phyloP scores from a whole-genome alignment of 2,888 invertebrate species.

The Acleris laterana region DNA sequence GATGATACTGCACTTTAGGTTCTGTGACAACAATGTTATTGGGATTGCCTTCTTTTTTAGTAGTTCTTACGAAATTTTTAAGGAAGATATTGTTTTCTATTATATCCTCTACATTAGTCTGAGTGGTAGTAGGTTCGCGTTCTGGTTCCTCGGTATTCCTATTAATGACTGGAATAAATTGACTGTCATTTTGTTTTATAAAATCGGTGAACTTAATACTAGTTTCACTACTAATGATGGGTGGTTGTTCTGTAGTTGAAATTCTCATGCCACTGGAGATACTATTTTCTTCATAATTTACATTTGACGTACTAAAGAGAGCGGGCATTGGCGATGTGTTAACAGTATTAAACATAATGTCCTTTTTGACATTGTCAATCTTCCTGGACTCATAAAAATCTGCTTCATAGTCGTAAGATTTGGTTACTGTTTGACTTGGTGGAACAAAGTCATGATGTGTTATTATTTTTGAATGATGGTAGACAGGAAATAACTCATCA shows the following conservation, averaged over 20 bases:
- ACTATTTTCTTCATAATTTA: constrained; percentile 36
- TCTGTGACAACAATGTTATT: constrained; percentile 41
- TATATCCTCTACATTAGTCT: constrained; percentile 52
- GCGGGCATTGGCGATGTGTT: constrained; percentile 11
- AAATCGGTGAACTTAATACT: constrained; percentile 52
- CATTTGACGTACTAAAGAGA: constrained; percentile 38
- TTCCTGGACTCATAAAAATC: constrained; percentile 55
- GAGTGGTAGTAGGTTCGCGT: constrained; percentile 48
- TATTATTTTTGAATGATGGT: constrained; percentile 52
- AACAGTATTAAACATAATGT: constrained; percentile 19
- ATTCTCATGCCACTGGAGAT: constrained; percentile 38
- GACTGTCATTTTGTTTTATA: constrained; percentile 48
- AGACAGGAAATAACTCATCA: constrained; percentile 5
- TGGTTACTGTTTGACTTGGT: constrained; percentile 60
- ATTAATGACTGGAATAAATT: constrained; percentile 53
- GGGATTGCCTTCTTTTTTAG: constrained; percentile 45
- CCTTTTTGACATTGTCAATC: constrained; percentile 46
- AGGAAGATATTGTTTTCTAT: constrained; percentile 70
- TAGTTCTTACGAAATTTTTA: constrained; percentile 59
- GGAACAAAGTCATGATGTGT: constrained; percentile 59
- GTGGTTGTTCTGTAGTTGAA: constrained; percentile 44
- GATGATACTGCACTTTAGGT: constrained; percentile 37
- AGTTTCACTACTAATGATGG: constrained; percentile 42
- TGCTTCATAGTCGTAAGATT: constrained; percentile 64
- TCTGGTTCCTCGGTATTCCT: constrained; percentile 41